Percentiles rank a stretch among this genome's conserved stretches.
Conservation (phyloP, 2,797 vertebrate genomes). For the Leucoraja ocellata region DNA sequence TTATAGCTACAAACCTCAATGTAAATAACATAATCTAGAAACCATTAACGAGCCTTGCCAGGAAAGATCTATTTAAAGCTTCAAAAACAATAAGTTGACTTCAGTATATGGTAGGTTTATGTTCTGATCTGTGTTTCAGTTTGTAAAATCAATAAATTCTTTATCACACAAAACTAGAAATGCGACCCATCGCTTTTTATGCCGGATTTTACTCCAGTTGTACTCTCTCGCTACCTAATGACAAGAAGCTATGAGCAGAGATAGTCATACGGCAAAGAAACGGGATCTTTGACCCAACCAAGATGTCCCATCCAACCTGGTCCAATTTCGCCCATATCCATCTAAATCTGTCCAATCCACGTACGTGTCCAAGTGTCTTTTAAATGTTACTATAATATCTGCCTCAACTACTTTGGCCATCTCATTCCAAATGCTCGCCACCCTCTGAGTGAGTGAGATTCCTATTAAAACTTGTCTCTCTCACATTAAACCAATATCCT, state of each 20-base stretch:
- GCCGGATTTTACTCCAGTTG: neutral
- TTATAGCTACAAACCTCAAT: neutral
- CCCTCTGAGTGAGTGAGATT: too few relatives aligned
- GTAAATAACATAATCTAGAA: slow-evolving; percentile 19
- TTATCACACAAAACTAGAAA: slow-evolving; percentile 20
- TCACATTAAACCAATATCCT: too few relatives aligned
- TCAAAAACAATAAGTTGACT: neutral
- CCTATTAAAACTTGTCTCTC: too few relatives aligned
- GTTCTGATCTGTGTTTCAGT: slow-evolving; percentile 21
- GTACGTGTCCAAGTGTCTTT: too few relatives aligned
- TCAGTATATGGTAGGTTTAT: slow-evolving; percentile 21
- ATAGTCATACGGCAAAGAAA: neutral
- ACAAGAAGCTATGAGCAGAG: neutral
- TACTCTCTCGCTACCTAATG: neutral
- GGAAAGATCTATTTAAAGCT: neutral
- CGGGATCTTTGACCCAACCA: too few relatives aligned
- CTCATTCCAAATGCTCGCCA: too few relatives aligned
- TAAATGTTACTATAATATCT: too few relatives aligned
- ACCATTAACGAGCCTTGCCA: slow-evolving; percentile 11
- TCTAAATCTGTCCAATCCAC: too few relatives aligned
- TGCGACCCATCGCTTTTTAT: neutral
- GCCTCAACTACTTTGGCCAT: too few relatives aligned
- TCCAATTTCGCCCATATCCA: too few relatives aligned
- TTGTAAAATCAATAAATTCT: slow-evolving; percentile 31
- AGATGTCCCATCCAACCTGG: too few relatives aligned